Conservation (phyloP, 92 coral and sea anemone species). For the Meandrina meandrites region DNA sequence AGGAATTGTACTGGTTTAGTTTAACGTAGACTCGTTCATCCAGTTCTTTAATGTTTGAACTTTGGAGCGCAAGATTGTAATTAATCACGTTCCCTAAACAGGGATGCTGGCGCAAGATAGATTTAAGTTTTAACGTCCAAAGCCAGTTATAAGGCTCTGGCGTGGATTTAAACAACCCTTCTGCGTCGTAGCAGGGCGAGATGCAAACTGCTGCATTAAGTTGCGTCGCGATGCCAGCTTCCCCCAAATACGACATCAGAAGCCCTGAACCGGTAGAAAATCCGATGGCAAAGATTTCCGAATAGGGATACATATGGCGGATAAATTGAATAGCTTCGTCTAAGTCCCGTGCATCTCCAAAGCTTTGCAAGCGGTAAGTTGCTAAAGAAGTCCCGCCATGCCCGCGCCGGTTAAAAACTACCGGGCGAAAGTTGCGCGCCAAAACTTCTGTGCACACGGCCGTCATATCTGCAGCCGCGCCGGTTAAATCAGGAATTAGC, state of each 20-base stretch:
- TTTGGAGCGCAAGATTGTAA: slow-evolving; percentile 74
- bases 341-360: slow-evolving; percentile 78
- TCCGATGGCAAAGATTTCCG: slow-evolving; percentile 86
- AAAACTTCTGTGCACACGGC: slow-evolving; percentile 67
- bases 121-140: slow-evolving; percentile 77
- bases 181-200: slow-evolving; percentile 92
- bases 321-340: slow-evolving; percentile 88
- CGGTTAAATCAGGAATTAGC: slow-evolving; percentile 84
- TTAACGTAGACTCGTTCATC: slow-evolving; percentile 87
- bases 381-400: slow-evolving; percentile 84
- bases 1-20: slow-evolving; percentile 72
- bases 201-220: slow-evolving; percentile 87
- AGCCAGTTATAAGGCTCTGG: slow-evolving; percentile 90
- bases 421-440: slow-evolving; percentile 81
- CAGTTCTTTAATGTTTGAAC: slow-evolving; percentile 76
- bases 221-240: slow-evolving; percentile 54
- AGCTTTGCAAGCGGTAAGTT: slow-evolving; percentile 89
- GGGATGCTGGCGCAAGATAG: slow-evolving; percentile 77
- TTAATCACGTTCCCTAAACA: slow-evolving; percentile 78
- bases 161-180: slow-evolving; percentile 66
- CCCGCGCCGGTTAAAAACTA: slow-evolving; percentile 98
- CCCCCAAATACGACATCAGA: slow-evolving; percentile 87
- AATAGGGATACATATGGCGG: slow-evolving; percentile 79
- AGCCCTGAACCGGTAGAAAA: slow-evolving; percentile 88
- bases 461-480: slow-evolving; percentile 66